These are phyloP conservation scores for Chalcosyrphus nemorum DNA, from an alignment of 2,888 invertebrate species.

Conservation along the genomic window DNA sequence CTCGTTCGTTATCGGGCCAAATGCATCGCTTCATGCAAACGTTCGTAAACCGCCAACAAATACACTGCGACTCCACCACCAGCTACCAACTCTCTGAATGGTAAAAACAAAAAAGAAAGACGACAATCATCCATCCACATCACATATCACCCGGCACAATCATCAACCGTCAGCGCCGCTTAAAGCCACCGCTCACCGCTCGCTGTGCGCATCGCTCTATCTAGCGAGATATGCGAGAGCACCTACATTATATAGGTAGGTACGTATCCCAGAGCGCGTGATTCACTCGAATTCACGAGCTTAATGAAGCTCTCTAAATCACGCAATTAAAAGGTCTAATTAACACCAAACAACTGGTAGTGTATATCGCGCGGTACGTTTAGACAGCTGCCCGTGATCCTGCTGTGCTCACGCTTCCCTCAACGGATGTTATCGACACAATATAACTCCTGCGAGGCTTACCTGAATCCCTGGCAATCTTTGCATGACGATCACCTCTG, in stretches of 20 bases:
- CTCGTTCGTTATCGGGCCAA: constrained; percentile 53
- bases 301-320: constrained; percentile 83
- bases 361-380: constrained; percentile 11
- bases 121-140: constrained; percentile 73
- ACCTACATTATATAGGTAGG: too few species aligned
- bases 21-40: constrained; percentile 65
- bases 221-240: constrained; percentile 48
- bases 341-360: constrained; percentile 76
- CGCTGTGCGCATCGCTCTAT: constrained; percentile 49
- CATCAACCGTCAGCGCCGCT: constrained; percentile 71
- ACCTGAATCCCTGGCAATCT: constrained; percentile 36
- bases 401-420: constrained; percentile 61
- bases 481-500: constrained; percentile 57
- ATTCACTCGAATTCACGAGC: constrained; percentile 83
- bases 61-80: not conserved
- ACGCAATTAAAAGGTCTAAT: constrained; percentile 80
- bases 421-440: constrained; percentile 59
- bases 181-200: constrained; percentile 8
- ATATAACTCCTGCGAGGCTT: not conserved
- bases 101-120: constrained; percentile 4
- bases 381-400: constrained; percentile 76
- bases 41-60: constrained; percentile 39
- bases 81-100: not conserved
- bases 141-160: constrained; percentile 72
- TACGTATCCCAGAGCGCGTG: constrained; percentile 78